A percentile compares a stretch with the other conserved stretches of the same genome.
Evolutionary conservation across 2,888 invertebrate genomes (phyloP).

Genomic region (Beris chalybata): DNA sequence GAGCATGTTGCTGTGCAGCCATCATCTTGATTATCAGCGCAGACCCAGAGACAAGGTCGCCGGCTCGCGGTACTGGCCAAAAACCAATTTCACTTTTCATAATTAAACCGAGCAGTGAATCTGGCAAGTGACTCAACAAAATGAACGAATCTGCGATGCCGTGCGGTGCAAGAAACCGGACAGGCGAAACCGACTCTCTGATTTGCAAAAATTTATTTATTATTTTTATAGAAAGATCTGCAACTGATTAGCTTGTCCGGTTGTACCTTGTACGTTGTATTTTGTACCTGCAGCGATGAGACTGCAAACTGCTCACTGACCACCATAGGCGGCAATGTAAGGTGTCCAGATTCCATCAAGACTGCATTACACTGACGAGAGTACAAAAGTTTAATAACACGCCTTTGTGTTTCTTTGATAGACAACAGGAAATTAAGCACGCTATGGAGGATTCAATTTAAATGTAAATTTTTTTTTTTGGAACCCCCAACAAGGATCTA

Average conservation of each 20-base stretch:
- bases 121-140: conserved; percentile 25
- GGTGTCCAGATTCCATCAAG: too few species aligned
- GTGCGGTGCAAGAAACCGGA: conserved; percentile 3
- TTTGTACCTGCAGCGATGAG: too few species aligned
- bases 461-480: conserved; percentile 32
- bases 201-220: conserved; percentile 22
- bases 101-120: conserved; percentile 22
- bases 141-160: conserved; percentile 1
- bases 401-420: conserved; percentile 14
- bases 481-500: neutral
- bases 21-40: neutral
- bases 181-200: conserved; percentile 2
- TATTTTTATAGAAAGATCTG: neutral
- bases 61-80: conserved; percentile 1
- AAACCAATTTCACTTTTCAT: conserved; percentile 32
- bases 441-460: conserved; percentile 28
- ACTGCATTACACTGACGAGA: too few species aligned
- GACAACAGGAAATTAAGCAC: conserved; percentile 36
- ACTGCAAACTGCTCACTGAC: too few species aligned
- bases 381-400: neutral
- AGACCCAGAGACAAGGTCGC: conserved; percentile 28
- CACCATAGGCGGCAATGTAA: too few species aligned
- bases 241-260: too few species aligned
- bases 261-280: too few species aligned
- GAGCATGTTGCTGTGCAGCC: neutral